These are phyloP conservation scores for Drosophila kokeensis DNA, from an alignment of 2,888 invertebrate genomes.

Conservation along the genomic window DNA sequence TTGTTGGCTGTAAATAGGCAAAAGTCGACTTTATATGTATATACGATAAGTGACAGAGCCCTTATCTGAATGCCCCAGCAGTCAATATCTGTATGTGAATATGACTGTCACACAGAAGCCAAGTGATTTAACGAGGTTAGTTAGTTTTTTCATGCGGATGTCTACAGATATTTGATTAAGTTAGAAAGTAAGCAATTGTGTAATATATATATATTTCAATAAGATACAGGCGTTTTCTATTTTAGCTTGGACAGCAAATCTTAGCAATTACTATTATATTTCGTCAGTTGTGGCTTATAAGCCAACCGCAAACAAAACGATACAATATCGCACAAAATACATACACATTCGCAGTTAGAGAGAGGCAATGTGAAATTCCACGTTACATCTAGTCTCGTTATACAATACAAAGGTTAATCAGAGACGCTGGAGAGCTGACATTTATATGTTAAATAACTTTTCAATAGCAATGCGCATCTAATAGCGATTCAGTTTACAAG, in stretches of 20 bases:
- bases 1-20: background rate
- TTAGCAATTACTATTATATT: background rate
- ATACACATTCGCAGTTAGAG: constrained; percentile 24
- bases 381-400: constrained; percentile 9
- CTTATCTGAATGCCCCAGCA: background rate
- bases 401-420: constrained; percentile 61
- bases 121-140: background rate
- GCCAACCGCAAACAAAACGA: constrained; percentile 1
- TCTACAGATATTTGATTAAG: background rate
- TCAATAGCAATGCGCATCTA: constrained; percentile 27
- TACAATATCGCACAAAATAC: constrained; percentile 6
- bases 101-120: background rate
- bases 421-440: constrained; percentile 7
- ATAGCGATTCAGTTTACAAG: background rate
- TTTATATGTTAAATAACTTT: constrained; percentile 57
- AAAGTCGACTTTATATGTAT: background rate
- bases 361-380: background rate
- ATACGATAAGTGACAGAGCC: background rate
- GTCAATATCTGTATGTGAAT: background rate
- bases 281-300: background rate
- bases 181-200: background rate
- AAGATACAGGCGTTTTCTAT: background rate
- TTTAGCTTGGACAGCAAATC: background rate
- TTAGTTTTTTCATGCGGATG: background rate
- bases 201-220: background rate